These are phyloP conservation scores for Himalopsyche anomala DNA, from an alignment of 2,888 invertebrate genomes.

Conservation along the genomic window DNA sequence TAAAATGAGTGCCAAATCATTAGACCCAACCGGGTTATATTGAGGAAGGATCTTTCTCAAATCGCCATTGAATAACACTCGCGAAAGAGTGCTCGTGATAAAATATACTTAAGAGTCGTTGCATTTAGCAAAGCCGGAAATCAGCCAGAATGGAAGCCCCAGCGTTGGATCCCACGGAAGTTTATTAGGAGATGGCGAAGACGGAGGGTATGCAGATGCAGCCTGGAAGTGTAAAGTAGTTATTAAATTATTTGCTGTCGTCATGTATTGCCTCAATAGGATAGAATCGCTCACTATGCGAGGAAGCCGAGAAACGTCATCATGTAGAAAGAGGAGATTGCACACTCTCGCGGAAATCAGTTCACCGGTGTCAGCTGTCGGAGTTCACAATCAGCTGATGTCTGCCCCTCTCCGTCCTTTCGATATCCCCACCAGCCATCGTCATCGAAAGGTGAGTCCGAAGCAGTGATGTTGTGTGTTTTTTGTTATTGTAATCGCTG, in stretches of 20 bases:
- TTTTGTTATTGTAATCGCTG: constrained; percentile 34
- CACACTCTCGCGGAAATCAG: constrained; percentile 19
- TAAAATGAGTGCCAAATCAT: constrained; percentile 56
- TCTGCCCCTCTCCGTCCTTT: background rate
- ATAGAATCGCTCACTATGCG: constrained; percentile 63
- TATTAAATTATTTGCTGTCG: constrained; percentile 28
- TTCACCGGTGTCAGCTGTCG: constrained; percentile 35
- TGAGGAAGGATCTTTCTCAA: constrained; percentile 47
- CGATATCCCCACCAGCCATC: constrained; percentile 29
- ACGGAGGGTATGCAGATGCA: constrained; percentile 27
- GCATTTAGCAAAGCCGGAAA: constrained; percentile 27
- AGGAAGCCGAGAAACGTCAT: constrained; percentile 64
- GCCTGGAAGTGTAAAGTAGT: constrained; percentile 6
- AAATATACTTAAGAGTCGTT: constrained; percentile 32
- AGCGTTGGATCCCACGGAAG: constrained; percentile 60
- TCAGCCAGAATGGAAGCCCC: constrained; percentile 52
- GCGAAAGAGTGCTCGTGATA: constrained; percentile 28
- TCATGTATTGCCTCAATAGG: constrained; percentile 58
- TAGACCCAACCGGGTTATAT: constrained; percentile 63
- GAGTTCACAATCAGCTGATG: constrained; percentile 40
- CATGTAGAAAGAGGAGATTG: constrained; percentile 63
- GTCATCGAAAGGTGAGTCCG: constrained; percentile 34
- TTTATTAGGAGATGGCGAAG: constrained; percentile 51
- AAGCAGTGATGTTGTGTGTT: constrained; percentile 41
- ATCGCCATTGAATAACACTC: constrained; percentile 48